Percentiles rank a stretch among this genome's conserved stretches.
These are phyloP conservation scores for Hydrotaea diabolus DNA, from an alignment of 2,888 invertebrate species.

Conservation along the genomic window DNA sequence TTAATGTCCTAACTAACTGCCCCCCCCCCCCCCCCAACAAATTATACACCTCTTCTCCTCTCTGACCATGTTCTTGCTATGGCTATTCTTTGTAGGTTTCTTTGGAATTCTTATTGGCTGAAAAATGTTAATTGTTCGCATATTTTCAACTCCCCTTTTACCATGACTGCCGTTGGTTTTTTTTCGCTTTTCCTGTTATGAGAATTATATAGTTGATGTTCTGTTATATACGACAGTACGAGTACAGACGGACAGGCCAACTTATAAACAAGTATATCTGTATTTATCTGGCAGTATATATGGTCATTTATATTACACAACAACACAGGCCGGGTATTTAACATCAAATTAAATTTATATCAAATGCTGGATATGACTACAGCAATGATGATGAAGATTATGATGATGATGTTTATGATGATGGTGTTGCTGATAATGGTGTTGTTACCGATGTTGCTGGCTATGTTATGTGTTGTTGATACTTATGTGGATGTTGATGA, in stretches of 20 bases:
- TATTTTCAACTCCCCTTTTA: background rate
- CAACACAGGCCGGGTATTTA: constrained; percentile 17
- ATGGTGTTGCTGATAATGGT: background rate
- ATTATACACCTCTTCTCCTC: no score
- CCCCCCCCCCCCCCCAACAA: no score
- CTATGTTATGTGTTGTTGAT: background rate
- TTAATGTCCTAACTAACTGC: no score
- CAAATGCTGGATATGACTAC: background rate
- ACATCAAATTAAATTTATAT: constrained; percentile 38
- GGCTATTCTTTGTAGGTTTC: background rate
- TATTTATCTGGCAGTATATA: background rate
- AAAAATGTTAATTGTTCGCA: background rate
- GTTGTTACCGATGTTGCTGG: background rate
- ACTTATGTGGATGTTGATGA: constrained; percentile 18
- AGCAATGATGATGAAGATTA: background rate
- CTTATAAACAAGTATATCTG: background rate
- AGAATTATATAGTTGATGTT: no score
- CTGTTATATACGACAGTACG: no score
- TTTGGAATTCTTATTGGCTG: background rate
- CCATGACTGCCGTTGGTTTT: background rate
- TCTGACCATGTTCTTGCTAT: no score
- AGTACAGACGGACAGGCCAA: background rate
- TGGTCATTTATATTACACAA: constrained; percentile 25
- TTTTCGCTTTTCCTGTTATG: background rate
- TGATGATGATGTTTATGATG: background rate